Evolutionary conservation across 2,797 vertebrate species (phyloP).

Genomic region (Hypotaenidia philippensis): DNA sequence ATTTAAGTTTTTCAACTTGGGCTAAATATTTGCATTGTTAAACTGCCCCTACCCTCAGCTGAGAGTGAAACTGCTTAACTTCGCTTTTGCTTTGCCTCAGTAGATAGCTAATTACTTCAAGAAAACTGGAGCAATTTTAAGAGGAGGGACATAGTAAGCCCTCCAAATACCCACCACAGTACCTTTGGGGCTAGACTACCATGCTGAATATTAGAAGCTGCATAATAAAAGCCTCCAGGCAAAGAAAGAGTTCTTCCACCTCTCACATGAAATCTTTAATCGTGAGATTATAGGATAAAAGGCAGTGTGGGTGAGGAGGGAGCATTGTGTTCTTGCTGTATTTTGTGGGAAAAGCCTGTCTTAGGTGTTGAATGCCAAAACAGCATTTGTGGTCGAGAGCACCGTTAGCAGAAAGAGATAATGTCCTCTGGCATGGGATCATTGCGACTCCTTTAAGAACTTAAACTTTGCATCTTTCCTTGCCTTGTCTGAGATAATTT

Average conservation of each 20-base stretch:
- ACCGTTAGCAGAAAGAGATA: not conserved
- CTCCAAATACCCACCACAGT: not conserved
- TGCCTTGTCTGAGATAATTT: not conserved
- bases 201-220: not conserved
- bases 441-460: not conserved
- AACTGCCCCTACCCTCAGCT: not conserved
- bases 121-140: not conserved
- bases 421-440: not conserved
- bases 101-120: not conserved
- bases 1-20: not conserved
- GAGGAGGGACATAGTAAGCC: not conserved
- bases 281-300: slow-evolving; percentile 29
- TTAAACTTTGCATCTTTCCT: not conserved
- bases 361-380: not conserved
- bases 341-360: slow-evolving; percentile 20
- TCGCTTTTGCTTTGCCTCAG: not conserved
- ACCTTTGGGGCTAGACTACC: not conserved
- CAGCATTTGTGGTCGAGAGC: not conserved
- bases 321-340: not conserved
- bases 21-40: not conserved
- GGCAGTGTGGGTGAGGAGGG: not conserved
- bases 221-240: not conserved
- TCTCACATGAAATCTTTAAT: not conserved
- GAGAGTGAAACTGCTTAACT: not conserved
- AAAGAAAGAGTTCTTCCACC: not conserved